A percentile compares a stretch with the other conserved stretches of the same genome.
Conservation (phyloP, 92 coral and sea anemone species). For the Epizoanthus scotinus region DNA sequence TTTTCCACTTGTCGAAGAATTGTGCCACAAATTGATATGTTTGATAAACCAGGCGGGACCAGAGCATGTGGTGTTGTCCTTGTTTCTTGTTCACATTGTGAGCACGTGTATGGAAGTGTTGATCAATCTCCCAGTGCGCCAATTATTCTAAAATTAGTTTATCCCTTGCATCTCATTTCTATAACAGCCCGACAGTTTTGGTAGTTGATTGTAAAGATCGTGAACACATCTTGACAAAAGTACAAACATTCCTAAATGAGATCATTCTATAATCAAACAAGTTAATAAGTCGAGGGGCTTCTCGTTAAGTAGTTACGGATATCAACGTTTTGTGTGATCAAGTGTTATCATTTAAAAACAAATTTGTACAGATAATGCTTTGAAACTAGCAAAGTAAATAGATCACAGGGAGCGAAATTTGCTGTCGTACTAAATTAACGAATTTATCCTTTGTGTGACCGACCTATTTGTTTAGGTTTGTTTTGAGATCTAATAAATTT, state of each 20-base stretch:
- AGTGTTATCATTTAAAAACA: slow-evolving; percentile 51
- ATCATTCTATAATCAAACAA: slow-evolving; percentile 35
- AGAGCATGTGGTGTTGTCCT: neutral
- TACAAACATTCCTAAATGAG: slow-evolving; percentile 39
- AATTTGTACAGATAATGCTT: slow-evolving; percentile 48
- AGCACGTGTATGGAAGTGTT: slow-evolving; percentile 10
- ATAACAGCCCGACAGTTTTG: neutral
- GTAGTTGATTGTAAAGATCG: neutral
- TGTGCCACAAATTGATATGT: neutral
- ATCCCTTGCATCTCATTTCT: neutral
- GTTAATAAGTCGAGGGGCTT: slow-evolving; percentile 10
- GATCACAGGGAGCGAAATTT: slow-evolving; percentile 44
- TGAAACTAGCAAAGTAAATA: slow-evolving; percentile 54
- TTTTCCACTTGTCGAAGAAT: neutral
- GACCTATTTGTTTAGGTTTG: slow-evolving; percentile 50
- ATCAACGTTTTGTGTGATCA: slow-evolving; percentile 33
- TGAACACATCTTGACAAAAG: slow-evolving; percentile 11
- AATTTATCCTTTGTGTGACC: slow-evolving; percentile 45
- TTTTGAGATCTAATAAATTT: slow-evolving; percentile 29
- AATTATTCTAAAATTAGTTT: slow-evolving; percentile 41
- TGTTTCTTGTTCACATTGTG: neutral
- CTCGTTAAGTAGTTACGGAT: slow-evolving; percentile 32
- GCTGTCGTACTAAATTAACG: slow-evolving; percentile 47
- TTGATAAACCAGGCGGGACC: neutral
- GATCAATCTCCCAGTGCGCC: neutral